These are phyloP conservation scores for Zophobas morio DNA, from an alignment of 1,140 invertebrate species.

Conservation along the genomic window DNA sequence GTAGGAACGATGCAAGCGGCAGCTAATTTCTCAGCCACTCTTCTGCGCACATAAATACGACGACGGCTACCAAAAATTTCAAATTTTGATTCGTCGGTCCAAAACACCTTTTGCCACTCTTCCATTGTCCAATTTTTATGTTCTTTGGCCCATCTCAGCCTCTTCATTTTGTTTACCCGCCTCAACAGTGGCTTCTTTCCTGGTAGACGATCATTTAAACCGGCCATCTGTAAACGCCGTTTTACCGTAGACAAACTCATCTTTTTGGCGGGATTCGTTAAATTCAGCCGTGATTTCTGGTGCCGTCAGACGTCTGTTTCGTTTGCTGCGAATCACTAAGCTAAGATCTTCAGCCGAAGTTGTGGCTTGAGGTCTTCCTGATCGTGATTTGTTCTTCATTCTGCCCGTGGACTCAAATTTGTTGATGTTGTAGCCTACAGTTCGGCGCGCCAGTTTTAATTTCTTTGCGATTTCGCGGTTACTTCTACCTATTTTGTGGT, in stretches of 20 bases:
- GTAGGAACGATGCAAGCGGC: constrained; percentile 55
- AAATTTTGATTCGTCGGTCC: constrained; percentile 59
- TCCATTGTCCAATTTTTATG: constrained; percentile 51
- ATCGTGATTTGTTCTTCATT: constrained; percentile 2
- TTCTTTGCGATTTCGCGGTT: constrained; percentile 10
- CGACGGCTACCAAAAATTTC: constrained; percentile 56
- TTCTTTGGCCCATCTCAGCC: constrained; percentile 50
- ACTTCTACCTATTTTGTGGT: neutral
- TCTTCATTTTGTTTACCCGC: constrained; percentile 55
- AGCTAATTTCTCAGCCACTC: constrained; percentile 50
- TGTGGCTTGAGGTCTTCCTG: constrained; percentile 20
- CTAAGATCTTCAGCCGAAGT: constrained; percentile 16
- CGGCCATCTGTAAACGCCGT: neutral
- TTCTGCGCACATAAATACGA: constrained; percentile 53
- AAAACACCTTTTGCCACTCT: constrained; percentile 58
- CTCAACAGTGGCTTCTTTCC: constrained; percentile 52
- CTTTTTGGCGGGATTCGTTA: constrained; percentile 11
- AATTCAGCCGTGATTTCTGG: constrained; percentile 35
- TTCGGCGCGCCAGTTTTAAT: neutral
- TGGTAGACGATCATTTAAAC: constrained; percentile 2
- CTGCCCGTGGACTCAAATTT: neutral
- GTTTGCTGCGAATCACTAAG: constrained; percentile 10
- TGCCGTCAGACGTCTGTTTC: constrained; percentile 29
- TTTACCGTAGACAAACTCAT: constrained; percentile 4
- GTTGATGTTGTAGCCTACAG: neutral